These are phyloP conservation scores for Megastigmus dorsalis DNA, from an alignment of 2,888 invertebrate species.

Conservation along the genomic window DNA sequence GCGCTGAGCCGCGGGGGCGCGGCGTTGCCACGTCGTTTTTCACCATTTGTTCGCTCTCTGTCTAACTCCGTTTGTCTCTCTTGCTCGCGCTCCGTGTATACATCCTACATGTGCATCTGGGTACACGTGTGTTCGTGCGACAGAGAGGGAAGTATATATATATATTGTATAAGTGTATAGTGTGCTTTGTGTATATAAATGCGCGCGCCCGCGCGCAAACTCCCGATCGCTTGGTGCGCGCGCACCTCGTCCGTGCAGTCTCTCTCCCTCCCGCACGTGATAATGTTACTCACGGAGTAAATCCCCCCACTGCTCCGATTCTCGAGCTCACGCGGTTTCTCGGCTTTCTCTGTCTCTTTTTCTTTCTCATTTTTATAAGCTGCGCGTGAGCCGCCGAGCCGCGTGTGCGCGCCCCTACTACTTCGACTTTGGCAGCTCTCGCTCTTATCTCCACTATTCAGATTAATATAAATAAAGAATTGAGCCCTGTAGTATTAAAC, in stretches of 20 bases:
- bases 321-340: conserved; percentile 34
- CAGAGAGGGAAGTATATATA: no score
- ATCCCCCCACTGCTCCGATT: background rate
- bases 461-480: no score
- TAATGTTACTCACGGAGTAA: background rate
- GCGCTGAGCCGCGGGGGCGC: conserved; percentile 55
- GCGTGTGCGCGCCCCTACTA: background rate
- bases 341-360: background rate
- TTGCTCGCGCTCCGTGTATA: background rate
- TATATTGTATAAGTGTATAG: background rate
- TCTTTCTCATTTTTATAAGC: conserved; percentile 15
- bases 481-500: no score
- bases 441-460: no score
- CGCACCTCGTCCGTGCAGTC: conserved; percentile 1
- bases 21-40: conserved; percentile 64
- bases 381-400: background rate
- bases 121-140: no score
- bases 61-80: no score
- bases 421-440: no score
- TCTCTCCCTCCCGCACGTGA: conserved; percentile 32
- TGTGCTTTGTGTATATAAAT: background rate
- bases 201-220: background rate
- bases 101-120: no score
- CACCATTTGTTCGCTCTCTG: no score
- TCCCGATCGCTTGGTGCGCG: background rate